These are phyloP conservation scores for Sepioteuthis lessoniana DNA, from an alignment of 2,888 invertebrate species.

Conservation along the genomic window DNA sequence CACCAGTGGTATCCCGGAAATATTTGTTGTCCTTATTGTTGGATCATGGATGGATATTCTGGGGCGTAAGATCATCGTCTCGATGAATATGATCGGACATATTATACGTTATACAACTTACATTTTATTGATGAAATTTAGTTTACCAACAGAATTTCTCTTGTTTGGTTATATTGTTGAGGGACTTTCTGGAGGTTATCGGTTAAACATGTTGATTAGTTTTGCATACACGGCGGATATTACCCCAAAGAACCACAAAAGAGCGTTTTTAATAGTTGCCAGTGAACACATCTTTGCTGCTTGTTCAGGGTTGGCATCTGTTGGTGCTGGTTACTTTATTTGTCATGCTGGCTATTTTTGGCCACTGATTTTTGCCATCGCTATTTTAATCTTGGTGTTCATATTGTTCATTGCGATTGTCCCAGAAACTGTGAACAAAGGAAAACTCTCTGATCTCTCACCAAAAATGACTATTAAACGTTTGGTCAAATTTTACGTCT, in stretches of 20 bases:
- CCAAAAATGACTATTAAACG: slow-evolving; percentile 51
- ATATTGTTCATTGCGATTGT: slow-evolving; percentile 52
- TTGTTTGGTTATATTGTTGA: slow-evolving; percentile 53
- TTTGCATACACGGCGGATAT: slow-evolving; percentile 57
- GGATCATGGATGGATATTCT: slow-evolving; percentile 56
- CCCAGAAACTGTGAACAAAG: slow-evolving; percentile 54
- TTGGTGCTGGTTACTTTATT: slow-evolving; percentile 57
- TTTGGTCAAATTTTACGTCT: slow-evolving; percentile 53
- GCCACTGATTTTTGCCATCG: slow-evolving; percentile 49
- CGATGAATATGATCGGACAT: slow-evolving; percentile 54
- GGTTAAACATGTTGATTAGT: slow-evolving; percentile 52
- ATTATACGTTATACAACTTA: slow-evolving; percentile 52
- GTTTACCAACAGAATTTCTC: slow-evolving; percentile 53
- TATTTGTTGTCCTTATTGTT: slow-evolving; percentile 53
- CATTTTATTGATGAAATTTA: slow-evolving; percentile 52
- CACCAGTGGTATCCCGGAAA: slow-evolving; percentile 51
- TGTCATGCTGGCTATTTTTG: slow-evolving; percentile 52
- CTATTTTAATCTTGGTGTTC: slow-evolving; percentile 48
- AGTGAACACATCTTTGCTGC: slow-evolving; percentile 54
- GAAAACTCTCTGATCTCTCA: slow-evolving; percentile 50
- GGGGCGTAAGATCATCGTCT: slow-evolving; percentile 57
- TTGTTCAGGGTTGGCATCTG: slow-evolving; percentile 50
- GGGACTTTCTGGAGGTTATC: slow-evolving; percentile 55
- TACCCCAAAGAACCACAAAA: slow-evolving; percentile 53
- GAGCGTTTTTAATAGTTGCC: slow-evolving; percentile 54